Percentiles rank a stretch among this genome's conserved stretches.
Conservation (phyloP, 2,797 vertebrate species). For the Sebastes ruberrimus region DNA sequence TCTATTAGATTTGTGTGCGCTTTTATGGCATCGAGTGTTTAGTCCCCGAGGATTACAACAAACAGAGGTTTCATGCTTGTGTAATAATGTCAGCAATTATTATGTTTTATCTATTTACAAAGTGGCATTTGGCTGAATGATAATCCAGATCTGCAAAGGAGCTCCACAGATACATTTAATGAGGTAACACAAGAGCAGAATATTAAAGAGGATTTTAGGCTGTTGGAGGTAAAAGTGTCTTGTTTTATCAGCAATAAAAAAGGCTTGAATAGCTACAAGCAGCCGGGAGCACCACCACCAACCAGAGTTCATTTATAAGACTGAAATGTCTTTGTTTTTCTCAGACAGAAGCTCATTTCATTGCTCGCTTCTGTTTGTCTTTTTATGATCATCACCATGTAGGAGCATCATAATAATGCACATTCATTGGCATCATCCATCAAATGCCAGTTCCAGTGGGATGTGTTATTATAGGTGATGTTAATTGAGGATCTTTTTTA, state of each 20-base stretch:
- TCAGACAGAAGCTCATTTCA: constrained; percentile 4
- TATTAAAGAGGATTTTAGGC: constrained; percentile 24
- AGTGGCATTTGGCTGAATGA: constrained; percentile 43
- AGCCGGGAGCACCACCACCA: constrained; percentile 15
- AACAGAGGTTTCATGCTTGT: constrained; percentile 10
- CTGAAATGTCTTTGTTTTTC: constrained; percentile 60
- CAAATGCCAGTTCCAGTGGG: not conserved
- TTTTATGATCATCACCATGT: constrained; percentile 1
- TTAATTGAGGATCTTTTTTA: constrained; percentile 48
- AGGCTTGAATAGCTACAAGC: constrained; percentile 12
- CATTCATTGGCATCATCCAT: constrained; percentile 11
- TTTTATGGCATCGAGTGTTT: not conserved
- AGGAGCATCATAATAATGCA: constrained; percentile 1
- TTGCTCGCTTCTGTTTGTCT: not conserved
- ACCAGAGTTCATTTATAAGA: constrained; percentile 18
- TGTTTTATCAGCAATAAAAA: constrained; percentile 50
- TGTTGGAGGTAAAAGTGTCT: constrained; percentile 43
- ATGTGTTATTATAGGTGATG: constrained; percentile 24
- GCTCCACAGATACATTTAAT: constrained; percentile 24
- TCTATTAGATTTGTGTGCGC: not conserved
- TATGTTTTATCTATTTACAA: constrained; percentile 25
- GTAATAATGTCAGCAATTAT: constrained; percentile 34
- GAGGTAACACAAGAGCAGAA: constrained; percentile 24
- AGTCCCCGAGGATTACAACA: not conserved
- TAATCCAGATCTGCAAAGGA: constrained; percentile 20